Percentiles rank a stretch among this genome's conserved stretches.
Evolutionary conservation across 1,140 invertebrate genomes (phyloP).

Genomic region (Proctacanthus coquilletti): DNA sequence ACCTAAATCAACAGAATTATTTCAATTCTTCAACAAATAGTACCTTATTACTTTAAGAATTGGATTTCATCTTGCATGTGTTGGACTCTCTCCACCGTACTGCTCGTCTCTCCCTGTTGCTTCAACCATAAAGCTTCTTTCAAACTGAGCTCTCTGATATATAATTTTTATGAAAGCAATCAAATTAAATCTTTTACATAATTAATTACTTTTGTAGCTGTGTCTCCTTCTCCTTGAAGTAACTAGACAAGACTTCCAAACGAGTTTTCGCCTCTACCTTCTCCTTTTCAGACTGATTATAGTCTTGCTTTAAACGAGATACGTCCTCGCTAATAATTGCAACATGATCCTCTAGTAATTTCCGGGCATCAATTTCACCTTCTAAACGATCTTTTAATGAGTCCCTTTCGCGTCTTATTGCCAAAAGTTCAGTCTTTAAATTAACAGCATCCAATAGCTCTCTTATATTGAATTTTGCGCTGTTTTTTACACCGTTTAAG

Average conservation of each 20-base stretch:
- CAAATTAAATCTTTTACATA: neutral
- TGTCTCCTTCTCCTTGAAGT: conserved; percentile 77
- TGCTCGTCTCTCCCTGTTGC: conserved; percentile 66
- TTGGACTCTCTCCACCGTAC: conserved; percentile 59
- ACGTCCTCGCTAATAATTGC: conserved; percentile 23
- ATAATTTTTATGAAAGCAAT: conserved; percentile 6
- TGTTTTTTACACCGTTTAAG: conserved; percentile 29
- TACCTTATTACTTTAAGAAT: conserved; percentile 50
- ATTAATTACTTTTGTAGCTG: conserved; percentile 56
- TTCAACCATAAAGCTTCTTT: conserved; percentile 71
- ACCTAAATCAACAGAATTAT: conserved; percentile 25
- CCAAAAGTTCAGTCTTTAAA: conserved; percentile 34
- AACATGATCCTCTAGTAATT: conserved; percentile 17
- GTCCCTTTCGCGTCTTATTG: conserved; percentile 30
- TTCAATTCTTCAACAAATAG: neutral
- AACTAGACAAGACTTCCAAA: conserved; percentile 67
- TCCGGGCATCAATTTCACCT: conserved; percentile 21
- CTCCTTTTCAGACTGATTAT: conserved; percentile 55
- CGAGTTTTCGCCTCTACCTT: conserved; percentile 66
- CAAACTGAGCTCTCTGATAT: conserved; percentile 51
- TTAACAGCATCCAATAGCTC: conserved; percentile 31
- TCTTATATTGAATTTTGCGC: conserved; percentile 27
- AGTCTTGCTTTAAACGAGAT: conserved; percentile 40
- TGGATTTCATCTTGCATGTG: conserved; percentile 63
- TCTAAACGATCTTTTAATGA: conserved; percentile 25